Base-by-base conservation (phyloP, 1,140 invertebrate genomes). In the Triops cancriformis region DNA sequence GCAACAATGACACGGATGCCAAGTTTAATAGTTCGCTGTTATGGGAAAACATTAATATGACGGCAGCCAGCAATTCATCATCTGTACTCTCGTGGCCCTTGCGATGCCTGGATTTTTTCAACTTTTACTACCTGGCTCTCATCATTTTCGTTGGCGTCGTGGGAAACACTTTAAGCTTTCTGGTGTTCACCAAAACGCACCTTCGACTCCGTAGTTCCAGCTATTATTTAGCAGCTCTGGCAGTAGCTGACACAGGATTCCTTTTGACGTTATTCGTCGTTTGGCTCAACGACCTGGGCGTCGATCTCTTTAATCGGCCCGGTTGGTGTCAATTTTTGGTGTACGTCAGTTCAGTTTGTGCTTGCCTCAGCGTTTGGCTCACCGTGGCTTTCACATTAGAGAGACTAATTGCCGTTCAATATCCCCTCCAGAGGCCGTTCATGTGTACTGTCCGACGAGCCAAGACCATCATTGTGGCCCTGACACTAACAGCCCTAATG, bases 361-460 rank as follows among this genome's bases (percentile, higher is more conserved):
- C 82, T 37, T 85, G 84, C 75, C 81, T 84, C 11, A 84, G 83
- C 31, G 83, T 85, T 11, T 85, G 84, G 84, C 82, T 83, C 77
- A 84, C 85, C 0, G 84, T 84, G 73, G 80, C 80, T 23, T 85
- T 85, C 73, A 85, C 84, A 7, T 88, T 93, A 0, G 94, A 96
- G 82, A 84, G 94, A 26, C 95, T 94, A 82, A 89, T 95, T 7
- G 93, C 93, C 0, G 82, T 95, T 1, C 87, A 90, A 79, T 92
- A 93, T 82, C 94, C 94, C 0, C 82, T 95, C 64, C 88, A 88
- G 72, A 86, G 93, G 1, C 91, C 91, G 43, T 87, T 88, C 4
- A 89, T 93, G 83, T 96, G 94, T 83, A 95, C 94, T 0, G 90
- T 93, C 0, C 84, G 87, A 0, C 85, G 93, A 12, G 93, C 94